Percentiles rank a stretch among this genome's conserved stretches.
Conservation (phyloP, 2,113 vertebrate species). For the Megatriorchis doriae region DNA sequence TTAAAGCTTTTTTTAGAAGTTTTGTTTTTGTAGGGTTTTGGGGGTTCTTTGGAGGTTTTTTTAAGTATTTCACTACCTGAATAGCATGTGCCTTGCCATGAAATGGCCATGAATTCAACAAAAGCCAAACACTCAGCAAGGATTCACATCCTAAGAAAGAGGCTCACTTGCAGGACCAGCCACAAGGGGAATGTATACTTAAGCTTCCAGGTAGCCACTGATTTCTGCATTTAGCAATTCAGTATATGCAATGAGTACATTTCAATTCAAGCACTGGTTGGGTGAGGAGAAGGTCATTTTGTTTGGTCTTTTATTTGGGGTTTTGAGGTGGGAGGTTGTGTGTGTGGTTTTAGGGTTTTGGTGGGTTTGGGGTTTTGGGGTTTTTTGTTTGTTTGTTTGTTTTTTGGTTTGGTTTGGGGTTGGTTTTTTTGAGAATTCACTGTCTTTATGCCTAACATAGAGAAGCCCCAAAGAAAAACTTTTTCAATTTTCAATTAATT, state of each 20-base stretch:
- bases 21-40: neutral
- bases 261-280: neutral
- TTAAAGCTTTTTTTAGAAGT: neutral
- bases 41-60: neutral
- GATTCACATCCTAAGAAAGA: neutral
- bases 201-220: neutral
- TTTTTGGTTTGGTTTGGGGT: neutral
- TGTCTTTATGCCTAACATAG: neutral
- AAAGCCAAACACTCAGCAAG: neutral
- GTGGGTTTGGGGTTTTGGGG: neutral
- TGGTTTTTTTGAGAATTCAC: neutral
- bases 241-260: accelerated
- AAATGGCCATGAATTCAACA: neutral
- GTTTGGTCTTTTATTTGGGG: neutral
- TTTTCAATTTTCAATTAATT: neutral
- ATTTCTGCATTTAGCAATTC: neutral
- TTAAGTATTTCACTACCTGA: neutral
- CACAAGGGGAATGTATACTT: neutral
- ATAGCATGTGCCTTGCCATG: neutral
- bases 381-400: neutral
- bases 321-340: too few relatives aligned
- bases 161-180: neutral
- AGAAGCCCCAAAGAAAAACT: neutral
- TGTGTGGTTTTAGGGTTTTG: neutral
- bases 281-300: neutral